These are phyloP conservation scores for Tubulanus polymorphus DNA, from an alignment of 2,888 invertebrate species.

Conservation along the genomic window DNA sequence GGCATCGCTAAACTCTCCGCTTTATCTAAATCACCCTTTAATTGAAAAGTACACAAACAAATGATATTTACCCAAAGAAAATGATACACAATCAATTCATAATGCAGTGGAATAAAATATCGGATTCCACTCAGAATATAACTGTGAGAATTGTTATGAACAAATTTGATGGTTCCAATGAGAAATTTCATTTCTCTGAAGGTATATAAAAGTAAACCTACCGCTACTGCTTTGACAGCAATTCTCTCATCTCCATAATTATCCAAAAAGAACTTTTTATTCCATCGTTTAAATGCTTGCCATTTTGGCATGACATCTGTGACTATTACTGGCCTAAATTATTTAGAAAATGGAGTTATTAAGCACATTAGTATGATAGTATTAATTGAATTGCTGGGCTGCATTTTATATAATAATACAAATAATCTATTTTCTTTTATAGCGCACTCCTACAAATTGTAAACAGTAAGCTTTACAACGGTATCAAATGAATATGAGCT, in stretches of 20 bases:
- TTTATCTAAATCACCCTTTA: conserved; percentile 28
- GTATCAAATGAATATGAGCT: too few relatives aligned
- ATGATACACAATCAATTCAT: too few relatives aligned
- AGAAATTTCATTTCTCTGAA: not conserved
- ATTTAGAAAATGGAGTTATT: too few relatives aligned
- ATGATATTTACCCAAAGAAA: too few relatives aligned
- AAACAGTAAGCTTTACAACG: too few relatives aligned
- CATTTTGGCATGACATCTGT: conserved; percentile 43
- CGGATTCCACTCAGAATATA: too few relatives aligned
- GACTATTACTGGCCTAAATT: conserved; percentile 45
- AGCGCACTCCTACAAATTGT: too few relatives aligned
- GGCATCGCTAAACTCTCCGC: conserved; percentile 32
- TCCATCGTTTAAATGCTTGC: conserved; percentile 43
- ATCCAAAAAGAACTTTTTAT: conserved; percentile 32
- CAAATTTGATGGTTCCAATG: not conserved
- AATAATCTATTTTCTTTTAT: too few relatives aligned
- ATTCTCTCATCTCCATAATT: conserved; percentile 41
- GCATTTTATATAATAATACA: too few relatives aligned
- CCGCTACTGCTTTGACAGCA: conserved; percentile 36
- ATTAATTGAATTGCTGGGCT: too few relatives aligned
- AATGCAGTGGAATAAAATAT: too few relatives aligned
- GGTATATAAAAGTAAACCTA: conserved; percentile 19
- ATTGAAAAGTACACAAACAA: conserved; percentile 1
- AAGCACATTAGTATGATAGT: too few relatives aligned
- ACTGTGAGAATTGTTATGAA: not conserved